These are phyloP conservation scores for Nerophis ophidion DNA, from an alignment of 2,113 vertebrate genomes.

Conservation along the genomic window DNA sequence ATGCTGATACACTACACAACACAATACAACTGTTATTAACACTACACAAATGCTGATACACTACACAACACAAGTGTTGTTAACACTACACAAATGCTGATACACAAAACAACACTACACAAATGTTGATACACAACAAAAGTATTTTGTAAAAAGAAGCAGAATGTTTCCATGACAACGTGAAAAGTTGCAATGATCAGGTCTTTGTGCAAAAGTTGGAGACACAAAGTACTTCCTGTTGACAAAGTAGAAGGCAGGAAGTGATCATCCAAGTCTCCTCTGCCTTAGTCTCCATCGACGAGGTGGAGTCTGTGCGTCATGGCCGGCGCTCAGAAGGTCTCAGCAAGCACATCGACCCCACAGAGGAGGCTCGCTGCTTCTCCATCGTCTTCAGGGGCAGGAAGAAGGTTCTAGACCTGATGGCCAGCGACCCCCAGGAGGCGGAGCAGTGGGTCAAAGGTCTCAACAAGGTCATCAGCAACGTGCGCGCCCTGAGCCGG, in stretches of 20 bases:
- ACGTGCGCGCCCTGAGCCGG: constrained; percentile 76
- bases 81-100: too few relatives aligned
- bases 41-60: too few relatives aligned
- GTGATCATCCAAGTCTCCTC: background rate
- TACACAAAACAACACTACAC: too few relatives aligned
- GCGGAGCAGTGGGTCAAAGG: constrained; percentile 78
- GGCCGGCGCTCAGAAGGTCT: constrained; percentile 89
- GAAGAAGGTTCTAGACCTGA: constrained; percentile 84
- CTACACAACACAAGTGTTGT: too few relatives aligned
- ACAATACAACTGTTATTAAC: too few relatives aligned
- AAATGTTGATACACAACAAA: too few relatives aligned
- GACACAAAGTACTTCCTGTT: constrained; percentile 44
- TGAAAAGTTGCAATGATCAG: too few relatives aligned
- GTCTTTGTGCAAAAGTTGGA: background rate
- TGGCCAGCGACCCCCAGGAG: constrained; percentile 66
- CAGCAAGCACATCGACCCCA: constrained; percentile 77
- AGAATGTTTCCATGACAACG: too few relatives aligned
- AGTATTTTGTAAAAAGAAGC: too few relatives aligned
- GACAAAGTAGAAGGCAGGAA: constrained; percentile 34
- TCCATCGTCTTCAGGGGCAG: constrained; percentile 88
- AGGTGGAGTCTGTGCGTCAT: constrained; percentile 84
- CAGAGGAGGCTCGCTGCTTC: constrained; percentile 81
- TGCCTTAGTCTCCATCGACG: constrained; percentile 82
- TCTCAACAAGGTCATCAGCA: constrained; percentile 80
- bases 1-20: too few relatives aligned